Evolutionary conservation across 2,888 invertebrate species (phyloP).

Genomic region (Rhagonycha lutea): DNA sequence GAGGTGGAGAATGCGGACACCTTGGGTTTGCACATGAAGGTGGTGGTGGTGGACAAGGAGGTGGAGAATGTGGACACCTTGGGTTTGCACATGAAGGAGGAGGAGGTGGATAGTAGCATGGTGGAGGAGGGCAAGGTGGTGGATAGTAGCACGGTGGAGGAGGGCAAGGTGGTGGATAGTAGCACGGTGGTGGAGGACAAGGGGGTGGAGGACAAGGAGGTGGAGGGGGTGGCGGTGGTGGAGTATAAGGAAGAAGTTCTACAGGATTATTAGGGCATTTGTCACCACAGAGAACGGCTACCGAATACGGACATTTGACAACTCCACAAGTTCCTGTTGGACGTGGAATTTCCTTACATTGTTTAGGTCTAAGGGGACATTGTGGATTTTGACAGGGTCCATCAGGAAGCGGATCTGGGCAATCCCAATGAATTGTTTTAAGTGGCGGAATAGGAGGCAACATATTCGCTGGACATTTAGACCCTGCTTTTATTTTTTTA

Average conservation of each 20-base stretch:
- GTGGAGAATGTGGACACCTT: background rate
- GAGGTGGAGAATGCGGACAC: slow-evolving; percentile 4
- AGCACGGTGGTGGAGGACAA: background rate
- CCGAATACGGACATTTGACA: slow-evolving; percentile 45
- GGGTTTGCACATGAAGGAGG: background rate
- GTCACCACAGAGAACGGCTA: slow-evolving; percentile 40
- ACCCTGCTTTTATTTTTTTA: slow-evolving; percentile 28
- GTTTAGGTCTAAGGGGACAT: slow-evolving; percentile 44
- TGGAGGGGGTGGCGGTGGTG: background rate
- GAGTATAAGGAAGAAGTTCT: background rate
- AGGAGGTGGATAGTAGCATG: background rate
- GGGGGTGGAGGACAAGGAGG: background rate
- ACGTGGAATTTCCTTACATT: slow-evolving; percentile 37
- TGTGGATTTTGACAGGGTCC: slow-evolving; percentile 50
- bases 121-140: background rate
- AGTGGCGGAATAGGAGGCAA: slow-evolving; percentile 43
- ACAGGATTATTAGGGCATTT: slow-evolving; percentile 36
- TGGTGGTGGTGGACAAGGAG: background rate
- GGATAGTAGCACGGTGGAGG: background rate
- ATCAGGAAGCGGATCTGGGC: slow-evolving; percentile 52
- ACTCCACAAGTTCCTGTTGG: slow-evolving; percentile 47
- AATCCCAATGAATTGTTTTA: slow-evolving; percentile 54
- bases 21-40: background rate
- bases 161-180: background rate
- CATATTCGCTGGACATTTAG: slow-evolving; percentile 43